Evolutionary conservation across 2,113 vertebrate genomes (phyloP).

Genomic region (Cynocephalus volans): DNA sequence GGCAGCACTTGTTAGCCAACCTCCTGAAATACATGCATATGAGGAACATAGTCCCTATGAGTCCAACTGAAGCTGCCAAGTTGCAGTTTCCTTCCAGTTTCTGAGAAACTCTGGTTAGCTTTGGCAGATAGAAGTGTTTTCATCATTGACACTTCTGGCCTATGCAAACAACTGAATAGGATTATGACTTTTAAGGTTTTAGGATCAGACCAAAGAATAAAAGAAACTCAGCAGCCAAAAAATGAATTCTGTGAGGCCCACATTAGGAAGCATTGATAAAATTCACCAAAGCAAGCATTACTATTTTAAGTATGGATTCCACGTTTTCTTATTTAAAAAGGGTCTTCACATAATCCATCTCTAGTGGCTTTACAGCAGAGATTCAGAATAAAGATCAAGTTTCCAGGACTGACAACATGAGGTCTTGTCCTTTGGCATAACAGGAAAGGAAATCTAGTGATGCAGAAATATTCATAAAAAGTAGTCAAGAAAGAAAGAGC

Average conservation of each 20-base stretch:
- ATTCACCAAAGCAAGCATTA: neutral
- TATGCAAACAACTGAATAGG: conserved; percentile 4
- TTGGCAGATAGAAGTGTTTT: neutral
- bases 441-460: neutral
- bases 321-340: conserved; percentile 30
- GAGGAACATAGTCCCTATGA: neutral
- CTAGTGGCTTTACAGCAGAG: neutral
- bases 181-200: neutral
- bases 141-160: neutral
- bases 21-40: neutral
- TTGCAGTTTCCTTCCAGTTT: neutral
- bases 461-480: neutral
- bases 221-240: neutral
- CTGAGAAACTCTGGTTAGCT: conserved; percentile 31
- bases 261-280: conserved; percentile 16
- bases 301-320: conserved; percentile 28
- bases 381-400: neutral
- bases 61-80: neutral
- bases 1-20: conserved; percentile 8
- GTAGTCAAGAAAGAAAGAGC: neutral
- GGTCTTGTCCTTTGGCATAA: neutral
- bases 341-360: neutral
- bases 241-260: neutral
- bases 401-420: neutral
- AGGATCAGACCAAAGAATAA: conserved; percentile 38